Base-by-base conservation (phyloP, 2,797 vertebrate species). In the Aulostomus chinensis region DNA sequence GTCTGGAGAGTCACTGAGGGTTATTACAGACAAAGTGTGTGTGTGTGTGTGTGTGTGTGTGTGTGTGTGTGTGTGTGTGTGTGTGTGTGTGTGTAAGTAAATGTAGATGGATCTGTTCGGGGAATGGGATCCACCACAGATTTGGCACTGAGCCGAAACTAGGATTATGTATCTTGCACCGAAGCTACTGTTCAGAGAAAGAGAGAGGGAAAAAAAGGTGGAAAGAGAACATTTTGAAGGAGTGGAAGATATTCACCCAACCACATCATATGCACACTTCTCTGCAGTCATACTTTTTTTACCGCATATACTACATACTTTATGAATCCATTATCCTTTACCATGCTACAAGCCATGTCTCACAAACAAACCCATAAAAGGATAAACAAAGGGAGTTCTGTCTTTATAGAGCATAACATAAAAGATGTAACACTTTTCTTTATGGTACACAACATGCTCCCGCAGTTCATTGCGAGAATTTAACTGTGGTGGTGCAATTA, bases 81-180 rank as follows among this genome's bases (percentile, higher is more conserved):
- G 33, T 46, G 21, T 29, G 45, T 49, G 55, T 68, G 42, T 13
- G 9, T 65, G 24, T 57, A 52, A 54, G 42, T 34, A 73, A 58
- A 28, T 49, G 36, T 53, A 46, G 52, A 68, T 54, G 74, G 69
- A 60, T 59, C 25, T 33, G 40, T 62, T 57, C 20, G 34, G 25
- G 45, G 58, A 68, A 58, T 18, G 67, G 81, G 79, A 77, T 86
- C 73, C 75, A 72, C 80, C 58, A 68, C 73, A 68, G 64, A 39
- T 15, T 62, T 83, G 86, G 85, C 76, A 37, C 11, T 0, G 33
- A 8, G 74, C 85, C 68, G 7, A 66, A 20, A 58, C 32, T 17
- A 15, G 62, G 73, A 80, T 86, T 79, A 76, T 60, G 49, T 69
- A 73, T 67, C 67, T 59, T 41, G 39, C 48, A 30, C 48, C 65